Percentiles rank a stretch among this genome's conserved stretches.
Conservation (phyloP, 2,888 invertebrate species). For the Quadroppia sp. region DNA sequence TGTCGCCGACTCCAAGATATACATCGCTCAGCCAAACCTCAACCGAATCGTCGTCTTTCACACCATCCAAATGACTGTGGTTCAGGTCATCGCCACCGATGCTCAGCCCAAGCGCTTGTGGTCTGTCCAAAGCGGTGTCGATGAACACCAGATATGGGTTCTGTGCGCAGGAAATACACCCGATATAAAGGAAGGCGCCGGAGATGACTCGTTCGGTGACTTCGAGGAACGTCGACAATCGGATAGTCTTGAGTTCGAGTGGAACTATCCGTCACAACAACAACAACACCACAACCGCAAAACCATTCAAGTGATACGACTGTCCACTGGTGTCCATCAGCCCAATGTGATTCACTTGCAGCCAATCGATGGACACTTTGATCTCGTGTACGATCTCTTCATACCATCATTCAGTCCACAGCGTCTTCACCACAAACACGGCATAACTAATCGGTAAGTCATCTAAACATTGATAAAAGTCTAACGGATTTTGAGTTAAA, state of each 20-base stretch:
- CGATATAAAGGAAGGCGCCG: background rate
- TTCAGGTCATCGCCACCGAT: slow-evolving; percentile 44
- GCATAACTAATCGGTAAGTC: slow-evolving; percentile 16
- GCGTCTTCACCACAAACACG: slow-evolving; percentile 9
- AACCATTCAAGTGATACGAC: slow-evolving; percentile 61
- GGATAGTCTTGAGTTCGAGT: slow-evolving; percentile 39
- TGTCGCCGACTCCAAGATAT: slow-evolving; percentile 33
- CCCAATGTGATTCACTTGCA: slow-evolving; percentile 61
- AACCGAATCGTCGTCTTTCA: slow-evolving; percentile 44
- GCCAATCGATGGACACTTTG: slow-evolving; percentile 70
- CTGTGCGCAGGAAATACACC: slow-evolving; percentile 39
- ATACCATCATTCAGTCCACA: slow-evolving; percentile 53
- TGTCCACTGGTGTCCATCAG: slow-evolving; percentile 61
- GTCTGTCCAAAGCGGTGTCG: slow-evolving; percentile 28
- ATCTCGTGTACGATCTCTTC: slow-evolving; percentile 64
- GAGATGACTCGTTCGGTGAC: slow-evolving; percentile 16
- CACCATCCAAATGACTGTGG: slow-evolving; percentile 38
- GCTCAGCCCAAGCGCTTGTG: slow-evolving; percentile 40
- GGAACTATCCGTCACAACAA: slow-evolving; percentile 32
- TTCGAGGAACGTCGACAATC: slow-evolving; percentile 24
- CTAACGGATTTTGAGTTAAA: no score
- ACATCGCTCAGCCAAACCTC: slow-evolving; percentile 43
- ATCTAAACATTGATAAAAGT: background rate
- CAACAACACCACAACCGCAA: slow-evolving; percentile 48
- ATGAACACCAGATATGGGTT: slow-evolving; percentile 42